Evolutionary conservation across 2,113 vertebrate species (phyloP).

Genomic region (Chamaea fasciata): DNA sequence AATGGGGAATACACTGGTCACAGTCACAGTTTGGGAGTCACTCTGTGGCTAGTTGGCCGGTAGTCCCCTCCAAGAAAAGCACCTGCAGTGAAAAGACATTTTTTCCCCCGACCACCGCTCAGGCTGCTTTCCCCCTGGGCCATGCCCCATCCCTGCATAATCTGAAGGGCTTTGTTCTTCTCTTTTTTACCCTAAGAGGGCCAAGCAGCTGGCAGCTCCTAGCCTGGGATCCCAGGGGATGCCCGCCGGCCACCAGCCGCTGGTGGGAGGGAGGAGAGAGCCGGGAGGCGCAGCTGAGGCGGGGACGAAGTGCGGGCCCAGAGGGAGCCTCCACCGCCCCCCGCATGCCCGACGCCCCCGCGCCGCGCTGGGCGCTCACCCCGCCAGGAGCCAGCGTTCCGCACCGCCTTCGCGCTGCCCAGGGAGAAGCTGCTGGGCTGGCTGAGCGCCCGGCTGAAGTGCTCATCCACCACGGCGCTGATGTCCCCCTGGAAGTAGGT

Average conservation of each 20-base stretch:
- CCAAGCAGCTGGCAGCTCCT: not conserved
- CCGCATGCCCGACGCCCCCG: too few relatives aligned
- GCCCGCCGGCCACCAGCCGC: not conserved
- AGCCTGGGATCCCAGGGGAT: not conserved
- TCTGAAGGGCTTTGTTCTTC: not conserved
- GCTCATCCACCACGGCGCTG: constrained; percentile 94
- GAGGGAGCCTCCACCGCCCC: accelerated
- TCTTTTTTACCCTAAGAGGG: not conserved
- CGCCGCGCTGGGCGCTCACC: constrained; percentile 50
- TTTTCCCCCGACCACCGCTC: accelerated
- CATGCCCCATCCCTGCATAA: accelerated
- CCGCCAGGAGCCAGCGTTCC: constrained; percentile 77
- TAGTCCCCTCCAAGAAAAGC: not conserved
- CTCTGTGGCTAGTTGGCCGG: accelerated
- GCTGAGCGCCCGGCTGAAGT: constrained; percentile 96
- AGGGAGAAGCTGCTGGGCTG: constrained; percentile 80
- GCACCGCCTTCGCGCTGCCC: constrained; percentile 71
- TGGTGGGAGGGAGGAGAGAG: not conserved
- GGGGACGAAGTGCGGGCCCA: accelerated
- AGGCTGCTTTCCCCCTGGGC: not conserved
- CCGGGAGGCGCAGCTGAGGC: not conserved
- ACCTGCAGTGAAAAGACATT: not conserved
- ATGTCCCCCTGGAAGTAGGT: constrained; percentile 98
- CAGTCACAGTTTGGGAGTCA: not conserved
- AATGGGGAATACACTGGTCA: too few relatives aligned